phyloP scores from a whole-genome alignment of 2,888 invertebrate species.

The Lasius fuliginosus region DNA sequence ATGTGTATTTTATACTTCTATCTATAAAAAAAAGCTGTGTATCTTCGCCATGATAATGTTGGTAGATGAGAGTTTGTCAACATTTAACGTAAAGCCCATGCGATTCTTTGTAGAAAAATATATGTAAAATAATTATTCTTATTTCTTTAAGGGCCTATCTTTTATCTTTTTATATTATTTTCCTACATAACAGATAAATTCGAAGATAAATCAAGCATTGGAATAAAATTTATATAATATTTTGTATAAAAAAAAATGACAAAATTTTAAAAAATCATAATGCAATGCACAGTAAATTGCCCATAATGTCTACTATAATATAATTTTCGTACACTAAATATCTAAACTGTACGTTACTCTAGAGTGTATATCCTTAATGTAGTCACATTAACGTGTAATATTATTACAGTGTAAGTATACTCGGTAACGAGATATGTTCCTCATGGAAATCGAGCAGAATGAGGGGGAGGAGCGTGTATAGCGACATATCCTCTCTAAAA shows the following conservation, averaged over 20 bases:
- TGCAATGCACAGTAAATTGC: neutral
- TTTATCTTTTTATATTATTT: neutral
- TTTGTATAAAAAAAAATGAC: neutral
- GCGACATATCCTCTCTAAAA: neutral
- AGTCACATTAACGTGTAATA: neutral
- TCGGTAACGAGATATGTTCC: neutral
- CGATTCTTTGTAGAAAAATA: neutral
- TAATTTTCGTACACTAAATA: neutral
- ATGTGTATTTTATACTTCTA: neutral
- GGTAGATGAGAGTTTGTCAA: neutral
- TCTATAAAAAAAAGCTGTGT: neutral
- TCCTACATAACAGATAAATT: neutral
- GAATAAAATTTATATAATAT: neutral
- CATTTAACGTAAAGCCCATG: neutral
- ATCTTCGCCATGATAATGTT: neutral
- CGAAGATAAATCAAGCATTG: neutral
- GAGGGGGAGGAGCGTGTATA: neutral
- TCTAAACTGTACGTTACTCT: neutral
- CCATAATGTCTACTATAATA: neutral
- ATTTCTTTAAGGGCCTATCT: neutral
- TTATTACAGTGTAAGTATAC: neutral
- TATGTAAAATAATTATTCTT: conserved; percentile 1
- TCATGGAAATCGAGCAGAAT: neutral
- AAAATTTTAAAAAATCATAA: neutral
- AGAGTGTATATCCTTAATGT: neutral